A percentile compares a stretch with the other conserved stretches of the same genome.
These are phyloP conservation scores for Aelia acuminata DNA, from an alignment of 2,888 invertebrate species.

Conservation along the genomic window DNA sequence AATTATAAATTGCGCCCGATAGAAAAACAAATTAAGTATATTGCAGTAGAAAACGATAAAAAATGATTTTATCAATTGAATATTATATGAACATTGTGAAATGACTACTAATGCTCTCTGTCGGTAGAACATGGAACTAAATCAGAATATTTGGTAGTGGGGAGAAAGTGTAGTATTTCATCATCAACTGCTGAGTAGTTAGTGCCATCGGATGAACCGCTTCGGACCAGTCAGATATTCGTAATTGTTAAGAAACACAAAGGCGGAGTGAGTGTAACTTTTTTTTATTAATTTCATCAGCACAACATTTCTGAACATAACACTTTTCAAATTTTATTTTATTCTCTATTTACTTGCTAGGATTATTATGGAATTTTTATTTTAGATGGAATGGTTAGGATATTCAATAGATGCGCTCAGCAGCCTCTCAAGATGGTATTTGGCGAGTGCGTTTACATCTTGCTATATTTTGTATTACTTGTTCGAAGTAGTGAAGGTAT, in stretches of 20 bases:
- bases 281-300: neutral
- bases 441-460: slow-evolving; percentile 75
- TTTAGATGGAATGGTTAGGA: slow-evolving; percentile 63
- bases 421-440: slow-evolving; percentile 74
- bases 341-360: neutral
- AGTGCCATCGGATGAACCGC: neutral
- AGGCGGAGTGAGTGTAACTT: neutral
- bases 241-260: neutral
- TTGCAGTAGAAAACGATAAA: too few relatives aligned
- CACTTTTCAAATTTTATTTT: neutral
- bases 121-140: neutral
- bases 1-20: too few relatives aligned
- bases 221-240: neutral
- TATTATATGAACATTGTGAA: too few relatives aligned
- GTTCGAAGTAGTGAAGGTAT: slow-evolving; percentile 82
- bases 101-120: neutral
- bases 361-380: too few relatives aligned
- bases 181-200: neutral
- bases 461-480: slow-evolving; percentile 80
- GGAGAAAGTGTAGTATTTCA: neutral
- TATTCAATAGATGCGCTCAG: slow-evolving; percentile 50
- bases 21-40: too few relatives aligned
- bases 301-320: too few relatives aligned
- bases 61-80: too few relatives aligned
- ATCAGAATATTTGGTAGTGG: neutral